Base-by-base conservation (phyloP, 2,888 invertebrate genomes). In the Dilophus febrilis region DNA sequence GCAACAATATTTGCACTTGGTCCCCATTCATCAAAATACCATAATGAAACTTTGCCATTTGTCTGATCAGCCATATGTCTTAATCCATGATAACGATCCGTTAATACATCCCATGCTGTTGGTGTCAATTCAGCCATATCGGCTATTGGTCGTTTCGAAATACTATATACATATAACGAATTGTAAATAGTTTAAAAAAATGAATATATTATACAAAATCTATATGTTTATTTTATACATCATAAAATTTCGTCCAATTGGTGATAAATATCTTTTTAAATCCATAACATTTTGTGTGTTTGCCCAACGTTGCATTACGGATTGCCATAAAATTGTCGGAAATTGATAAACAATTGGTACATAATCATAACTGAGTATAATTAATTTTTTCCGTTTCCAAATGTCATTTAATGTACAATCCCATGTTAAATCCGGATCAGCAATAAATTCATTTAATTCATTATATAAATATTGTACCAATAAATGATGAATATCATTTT, bases 111-210 rank as follows among this genome's bases (percentile, higher is more conserved):
- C 53, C 68, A 59, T 1, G 71, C 59, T 47, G 67, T 68, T 1
- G 77, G 74, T 0, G 78, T 79, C 34, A 78, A 50, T 55, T 79
- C 74, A 0, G 77, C 75, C 78, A 78, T 79, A 40, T 76, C 68
- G 16, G 76, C 71, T 48, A 69, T 61, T 2, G 66, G 62, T 7
- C 60, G 54, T 33, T 57, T 58, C 2, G 53, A 55, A 17, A 55
- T 50, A 17, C 39, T 37, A 26, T 35, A n/a, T 13, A 38, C 28
- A 40, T 18, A 35, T 19, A 18, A 35, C 13, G 22, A 33, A 33
- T 27, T 22, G 11, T 32, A 39, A 41, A 44, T 42, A 35, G 29
- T 13, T 22, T 19, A 38, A 26, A 30, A 37, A n/a, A 38, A 28
- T 16, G 27, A 36, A 26, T 30, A 10, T 14, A 40, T 36, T 39